Evolutionary conservation across 2,888 invertebrate species (phyloP), one percentile per base, ranked within the genome.

Genomic region (Schrankia costaestrigalis): DNA sequence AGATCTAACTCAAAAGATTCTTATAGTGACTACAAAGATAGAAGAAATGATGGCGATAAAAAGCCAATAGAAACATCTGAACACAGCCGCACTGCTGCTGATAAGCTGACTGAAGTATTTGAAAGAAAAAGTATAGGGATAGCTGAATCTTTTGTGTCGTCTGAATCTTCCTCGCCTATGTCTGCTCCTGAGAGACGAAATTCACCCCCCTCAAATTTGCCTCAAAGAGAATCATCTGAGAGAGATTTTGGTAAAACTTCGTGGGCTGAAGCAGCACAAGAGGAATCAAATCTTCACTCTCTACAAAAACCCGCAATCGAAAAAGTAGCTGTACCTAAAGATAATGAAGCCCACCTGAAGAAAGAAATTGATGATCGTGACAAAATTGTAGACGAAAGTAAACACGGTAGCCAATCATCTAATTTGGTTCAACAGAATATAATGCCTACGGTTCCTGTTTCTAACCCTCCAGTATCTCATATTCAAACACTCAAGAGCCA

Each of bases 131-230:
- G 83, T 56, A 78, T 80, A 61, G 82, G 79, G 11, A 41, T 84
- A 26, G 58, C 68, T 36, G 84, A 82, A 51, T 74, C 81, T 30
- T 77, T 83, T 46, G 65, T 64, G 21, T 46, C 71, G 6, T 46
- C 69, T 6, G 83, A 83, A 31, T 53, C 63, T n/a, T 56, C 80
- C 61, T 67, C 73, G 63, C 66, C 70, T 62, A 48, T 59, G 30
- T 69, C 56, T 74, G 89, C 13, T 80, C 89, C 42, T 59, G 91
- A 63, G 85, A 90, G 65, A 83, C 90, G 40, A 70, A 89, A 53
- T 66, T 84, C 58, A 18, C 83, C 85, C 6, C 69, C 76, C 4
- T 78, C 85, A 1, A 78, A 70, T 55, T 35, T 60, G 36, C 63
- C 76, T n/a, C 78, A 75, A 41, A 71, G 85, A 36, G 91, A 90